Evolutionary conservation across 2,113 vertebrate genomes (phyloP).

Genomic region (Sebastes fasciatus): DNA sequence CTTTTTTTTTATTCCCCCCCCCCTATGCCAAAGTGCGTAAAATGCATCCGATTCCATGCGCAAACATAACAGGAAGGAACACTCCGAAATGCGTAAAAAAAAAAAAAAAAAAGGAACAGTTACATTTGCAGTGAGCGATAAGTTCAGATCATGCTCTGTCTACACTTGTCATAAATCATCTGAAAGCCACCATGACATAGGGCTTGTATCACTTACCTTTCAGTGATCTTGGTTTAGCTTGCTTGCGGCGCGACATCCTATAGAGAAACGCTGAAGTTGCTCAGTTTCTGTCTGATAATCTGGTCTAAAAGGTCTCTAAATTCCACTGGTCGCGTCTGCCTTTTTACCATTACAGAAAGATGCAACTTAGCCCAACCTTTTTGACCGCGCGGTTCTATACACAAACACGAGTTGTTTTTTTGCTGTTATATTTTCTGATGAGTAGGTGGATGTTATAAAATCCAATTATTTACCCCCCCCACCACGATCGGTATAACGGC

Average conservation of each 20-base stretch:
- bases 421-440: conserved; percentile 73
- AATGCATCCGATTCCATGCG: conserved; percentile 54
- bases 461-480: conserved; percentile 57
- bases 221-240: conserved; percentile 99
- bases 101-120: conserved; percentile 14
- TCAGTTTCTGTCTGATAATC: conserved; percentile 89
- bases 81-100: conserved; percentile 56
- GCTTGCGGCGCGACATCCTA: conserved; percentile 99
- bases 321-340: conserved; percentile 68
- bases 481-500: conserved; percentile 69
- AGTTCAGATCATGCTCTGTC: conserved; percentile 56
- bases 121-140: conserved; percentile 52
- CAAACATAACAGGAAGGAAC: conserved; percentile 60
- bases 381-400: conserved; percentile 57
- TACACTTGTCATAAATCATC: conserved; percentile 64
- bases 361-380: conserved; percentile 61
- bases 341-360: conserved; percentile 75
- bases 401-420: conserved; percentile 64
- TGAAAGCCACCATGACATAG: conserved; percentile 64
- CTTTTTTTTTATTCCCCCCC: neutral
- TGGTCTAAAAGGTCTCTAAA: conserved; percentile 76
- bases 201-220: conserved; percentile 91
- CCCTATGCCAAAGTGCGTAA: conserved; percentile 2
- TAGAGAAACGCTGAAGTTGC: conserved; percentile 96
- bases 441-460: conserved; percentile 78